Base-by-base conservation (phyloP, 2,113 vertebrate genomes). In the Tautogolabrus adspersus region DNA sequence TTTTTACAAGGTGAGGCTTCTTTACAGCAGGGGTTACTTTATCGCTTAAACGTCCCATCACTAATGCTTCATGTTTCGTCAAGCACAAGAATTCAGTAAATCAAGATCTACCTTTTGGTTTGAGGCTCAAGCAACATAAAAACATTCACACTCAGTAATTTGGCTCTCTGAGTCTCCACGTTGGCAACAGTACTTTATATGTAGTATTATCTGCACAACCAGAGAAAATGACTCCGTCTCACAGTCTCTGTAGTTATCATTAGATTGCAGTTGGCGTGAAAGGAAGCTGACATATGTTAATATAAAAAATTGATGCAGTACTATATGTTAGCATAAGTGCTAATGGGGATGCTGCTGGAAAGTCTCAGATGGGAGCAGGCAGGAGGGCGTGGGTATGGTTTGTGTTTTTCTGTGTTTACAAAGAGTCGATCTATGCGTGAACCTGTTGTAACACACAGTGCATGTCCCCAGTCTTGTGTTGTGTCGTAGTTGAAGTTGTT, bases 291-390 rank as follows among this genome's bases (percentile, higher is more conserved):
- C 61, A 5, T 5, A 23, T 64, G 67, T 49, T 19, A 7, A 18
- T 37, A 16, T 60, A 18, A 19, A 60, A 69, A 73, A 76, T 60
- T 52, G 40, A 30, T 37, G 51, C 12, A 18, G 56, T 21, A 2
- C 16, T 78, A 3, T 54, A 44, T 56, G 66, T 23, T n/a, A 59
- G 55, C 54, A 55, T 77, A 59, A 76, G 30, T 21, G 67, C 62
- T 80, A 73, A 75, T 75, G 64, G 51, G 21, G 57, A 22, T 34
- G 67, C 59, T 86, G 52, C 61, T 37, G 63, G 60, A 46, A 57
- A 23, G 70, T 73, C 60, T 66, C 72, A 79, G 68, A 71, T 83
- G 75, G 68, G 58, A n/a, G 21, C 3, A 26, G 64, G 72, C 9
- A 37, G 59, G 44, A 49, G 19, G 55, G 66, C 5, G 40, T 3